Evolutionary conservation across 2,113 vertebrate genomes (phyloP), one percentile per base, ranked within the genome.

Genomic region (Leucopsar rothschildi): DNA sequence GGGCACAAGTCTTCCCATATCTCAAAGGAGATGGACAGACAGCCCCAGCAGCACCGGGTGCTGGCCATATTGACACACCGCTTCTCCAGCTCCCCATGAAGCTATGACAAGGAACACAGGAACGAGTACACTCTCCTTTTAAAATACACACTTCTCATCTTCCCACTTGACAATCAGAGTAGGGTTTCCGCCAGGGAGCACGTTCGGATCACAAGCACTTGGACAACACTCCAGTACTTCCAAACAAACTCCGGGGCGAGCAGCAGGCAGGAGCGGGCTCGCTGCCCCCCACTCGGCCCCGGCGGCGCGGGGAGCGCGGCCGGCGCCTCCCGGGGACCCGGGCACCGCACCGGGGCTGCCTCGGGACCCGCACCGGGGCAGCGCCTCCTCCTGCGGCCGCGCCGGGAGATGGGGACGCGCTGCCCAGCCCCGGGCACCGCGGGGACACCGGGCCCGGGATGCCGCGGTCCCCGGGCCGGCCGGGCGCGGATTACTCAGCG

Each of bases 1-100:
- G 1, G 61, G 35, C 77, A 72, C 53, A 2, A 56, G 40, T 1
- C 25, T 22, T 37, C 59, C 88, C 7, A 2, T 6, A 9, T 2
- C 55, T 47, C 68, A 3, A 1, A 0, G 63, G 78, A 28, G 65
- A 59, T 5, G n/a, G 57, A 73, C 18, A 0, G 37, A 0, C 47
- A 47, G 81, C 65, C 69, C 52, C 69, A 18, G 1, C 8, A 17
- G 63, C 72, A 55, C 39, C 29, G 5, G 79, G 82, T 18, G 19
- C 91, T 56, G 16, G 65, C 87, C 93, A 25, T 44, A 47, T 22
- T 21, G 47, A 69, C 25, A 40, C 40, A 6, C 5, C 1, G 77
- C 72, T 25, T 1, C 69, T 33, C 42, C 59, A 9, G 42, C 0
- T 29, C 53, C 80, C 64, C 4, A 3, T 0, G 16, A 17, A 47